Conservation (phyloP, 2,888 invertebrate species). For the Digitonthophagus gazella region DNA sequence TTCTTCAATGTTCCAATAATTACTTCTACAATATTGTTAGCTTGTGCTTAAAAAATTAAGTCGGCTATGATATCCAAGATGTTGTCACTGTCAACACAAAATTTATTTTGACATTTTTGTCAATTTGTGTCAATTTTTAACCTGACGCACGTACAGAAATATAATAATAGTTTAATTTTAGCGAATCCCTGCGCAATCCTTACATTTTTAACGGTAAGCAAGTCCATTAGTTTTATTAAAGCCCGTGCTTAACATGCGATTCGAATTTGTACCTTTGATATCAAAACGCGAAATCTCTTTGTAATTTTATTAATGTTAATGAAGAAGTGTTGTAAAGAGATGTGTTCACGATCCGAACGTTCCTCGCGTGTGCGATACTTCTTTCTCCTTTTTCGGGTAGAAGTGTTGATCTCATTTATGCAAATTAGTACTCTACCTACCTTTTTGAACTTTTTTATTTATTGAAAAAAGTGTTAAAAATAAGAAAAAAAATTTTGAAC, state of each 20-base stretch:
- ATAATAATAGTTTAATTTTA: neutral
- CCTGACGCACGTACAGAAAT: neutral
- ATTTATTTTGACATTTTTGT: too few species aligned
- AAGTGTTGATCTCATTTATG: neutral
- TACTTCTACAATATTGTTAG: too few species aligned
- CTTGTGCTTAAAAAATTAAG: neutral
- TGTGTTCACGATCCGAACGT: too few species aligned
- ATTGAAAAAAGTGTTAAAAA: too few species aligned
- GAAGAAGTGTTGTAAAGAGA: neutral
- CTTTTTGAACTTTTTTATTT: too few species aligned
- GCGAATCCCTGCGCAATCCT: neutral
- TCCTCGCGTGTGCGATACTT: too few species aligned
- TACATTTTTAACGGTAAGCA: neutral
- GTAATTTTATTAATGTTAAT: neutral
- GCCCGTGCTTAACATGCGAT: neutral
- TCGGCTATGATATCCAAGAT: neutral
- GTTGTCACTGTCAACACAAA: neutral
- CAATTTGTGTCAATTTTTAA: neutral
- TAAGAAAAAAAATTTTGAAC: too few species aligned
- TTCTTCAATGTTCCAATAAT: too few species aligned
- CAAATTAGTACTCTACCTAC: too few species aligned
- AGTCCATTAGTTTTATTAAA: neutral
- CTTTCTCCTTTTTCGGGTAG: too few species aligned
- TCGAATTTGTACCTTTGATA: neutral
- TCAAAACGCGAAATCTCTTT: neutral